These are phyloP conservation scores for Polypterus bichir DNA, from an alignment of 2,113 vertebrate species.

Conservation along the genomic window DNA sequence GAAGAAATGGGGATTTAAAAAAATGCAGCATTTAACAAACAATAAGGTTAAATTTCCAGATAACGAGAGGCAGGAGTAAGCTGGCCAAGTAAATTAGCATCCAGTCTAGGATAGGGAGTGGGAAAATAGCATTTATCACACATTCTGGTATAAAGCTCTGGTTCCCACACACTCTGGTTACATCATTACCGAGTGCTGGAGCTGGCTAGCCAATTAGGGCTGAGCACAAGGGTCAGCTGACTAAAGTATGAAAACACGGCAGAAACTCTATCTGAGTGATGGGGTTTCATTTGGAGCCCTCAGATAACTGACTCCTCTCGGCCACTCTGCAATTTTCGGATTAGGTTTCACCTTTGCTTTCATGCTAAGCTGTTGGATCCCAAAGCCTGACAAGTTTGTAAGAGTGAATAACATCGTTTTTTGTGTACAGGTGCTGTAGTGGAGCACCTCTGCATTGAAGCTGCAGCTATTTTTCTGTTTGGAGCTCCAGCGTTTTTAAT, in stretches of 20 bases:
- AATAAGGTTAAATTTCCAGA: conserved; percentile 76
- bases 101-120: conserved; percentile 62
- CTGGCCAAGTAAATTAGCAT: conserved; percentile 69
- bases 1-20: conserved; percentile 8
- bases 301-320: conserved; percentile 83
- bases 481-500: too few relatives aligned
- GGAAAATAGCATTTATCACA: conserved; percentile 90
- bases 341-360: conserved; percentile 97
- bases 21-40: conserved; percentile 24
- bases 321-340: conserved; percentile 94
- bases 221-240: conserved; percentile 69
- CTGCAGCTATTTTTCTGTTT: conserved; percentile 15
- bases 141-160: conserved; percentile 44
- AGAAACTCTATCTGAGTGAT: conserved; percentile 84
- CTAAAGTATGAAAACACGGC: conserved; percentile 70
- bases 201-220: conserved; percentile 69
- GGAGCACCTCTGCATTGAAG: conserved; percentile 52
- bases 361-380: conserved; percentile 75
- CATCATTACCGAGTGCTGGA: conserved; percentile 89
- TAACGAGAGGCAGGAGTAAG: conserved; percentile 71
- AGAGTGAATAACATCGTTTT: conserved; percentile 43
- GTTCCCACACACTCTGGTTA: conserved; percentile 99
- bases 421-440: conserved; percentile 49
- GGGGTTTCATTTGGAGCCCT: conserved; percentile 80
- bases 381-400: conserved; percentile 62